These are phyloP conservation scores for Tolmerus cingulatus DNA, from an alignment of 2,888 invertebrate genomes.

Conservation along the genomic window DNA sequence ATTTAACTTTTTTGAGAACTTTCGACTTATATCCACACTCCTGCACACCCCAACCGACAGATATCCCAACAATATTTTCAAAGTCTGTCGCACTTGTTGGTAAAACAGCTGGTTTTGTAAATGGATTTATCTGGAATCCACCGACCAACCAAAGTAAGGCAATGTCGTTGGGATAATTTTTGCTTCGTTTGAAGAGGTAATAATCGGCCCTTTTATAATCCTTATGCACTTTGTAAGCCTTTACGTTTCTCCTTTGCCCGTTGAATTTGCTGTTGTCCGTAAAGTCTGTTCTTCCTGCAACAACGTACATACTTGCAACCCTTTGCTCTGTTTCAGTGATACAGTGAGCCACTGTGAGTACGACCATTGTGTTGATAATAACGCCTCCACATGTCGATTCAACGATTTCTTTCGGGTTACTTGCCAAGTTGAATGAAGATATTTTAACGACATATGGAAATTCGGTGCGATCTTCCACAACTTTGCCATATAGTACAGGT, in stretches of 20 bases:
- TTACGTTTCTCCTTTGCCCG: neutral
- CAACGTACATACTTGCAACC: neutral
- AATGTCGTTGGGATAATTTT: neutral
- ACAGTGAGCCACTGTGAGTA: neutral
- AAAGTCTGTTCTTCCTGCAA: neutral
- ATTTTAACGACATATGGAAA: neutral
- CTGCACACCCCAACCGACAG: neutral
- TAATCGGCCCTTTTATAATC: neutral
- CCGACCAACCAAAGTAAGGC: neutral
- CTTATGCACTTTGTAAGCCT: neutral
- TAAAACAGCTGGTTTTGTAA: neutral
- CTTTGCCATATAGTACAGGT: neutral
- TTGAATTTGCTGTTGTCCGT: neutral
- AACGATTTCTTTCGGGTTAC: neutral
- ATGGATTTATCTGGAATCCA: neutral
- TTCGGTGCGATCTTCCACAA: neutral
- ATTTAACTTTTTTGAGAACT: neutral
- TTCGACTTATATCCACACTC: neutral
- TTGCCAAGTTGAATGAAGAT: neutral
- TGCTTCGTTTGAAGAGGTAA: neutral
- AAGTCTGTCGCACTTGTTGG: neutral
- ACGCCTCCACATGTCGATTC: neutral
- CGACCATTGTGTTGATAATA: neutral
- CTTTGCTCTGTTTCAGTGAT: neutral
- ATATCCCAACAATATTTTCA: neutral